A percentile compares a stretch with the other conserved stretches of the same genome.
Conservation (phyloP, 2,113 vertebrate genomes). For the Talpa occidentalis region DNA sequence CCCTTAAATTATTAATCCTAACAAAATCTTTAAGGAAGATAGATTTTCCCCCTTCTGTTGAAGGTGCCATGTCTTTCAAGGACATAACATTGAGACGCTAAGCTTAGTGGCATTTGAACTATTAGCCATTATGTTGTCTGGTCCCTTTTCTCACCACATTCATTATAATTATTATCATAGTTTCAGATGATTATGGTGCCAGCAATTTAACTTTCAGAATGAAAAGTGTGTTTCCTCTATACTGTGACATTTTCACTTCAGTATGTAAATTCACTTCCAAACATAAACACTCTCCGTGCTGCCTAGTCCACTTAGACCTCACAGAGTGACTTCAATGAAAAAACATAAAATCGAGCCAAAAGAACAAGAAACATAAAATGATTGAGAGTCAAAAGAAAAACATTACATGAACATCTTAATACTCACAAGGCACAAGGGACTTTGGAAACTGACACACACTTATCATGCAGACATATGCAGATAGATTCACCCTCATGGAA, state of each 20-base stretch:
- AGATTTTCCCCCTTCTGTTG: not conserved
- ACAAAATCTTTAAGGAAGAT: not conserved
- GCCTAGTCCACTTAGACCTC: not conserved
- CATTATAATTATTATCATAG: not conserved
- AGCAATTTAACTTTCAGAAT: not conserved
- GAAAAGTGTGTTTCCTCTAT: not conserved
- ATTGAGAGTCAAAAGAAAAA: not conserved
- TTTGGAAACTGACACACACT: not conserved
- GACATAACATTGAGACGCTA: not conserved
- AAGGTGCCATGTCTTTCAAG: not conserved
- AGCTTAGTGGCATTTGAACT: not conserved
- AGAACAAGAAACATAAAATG: not conserved
- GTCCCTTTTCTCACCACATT: not conserved
- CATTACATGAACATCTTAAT: not conserved
- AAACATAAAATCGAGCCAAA: not conserved
- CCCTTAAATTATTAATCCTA: not conserved
- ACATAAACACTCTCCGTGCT: not conserved
- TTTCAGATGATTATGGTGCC: too few species aligned
- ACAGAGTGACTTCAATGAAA: not conserved
- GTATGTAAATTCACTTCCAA: not conserved
- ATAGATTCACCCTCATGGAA: not conserved
- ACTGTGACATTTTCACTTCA: not conserved
- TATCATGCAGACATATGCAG: slow-evolving; percentile 14
- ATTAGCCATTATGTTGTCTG: not conserved
- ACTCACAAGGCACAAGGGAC: not conserved